Conservation (phyloP, 2,113 vertebrate species). For the Toxotes jaculatrix region DNA sequence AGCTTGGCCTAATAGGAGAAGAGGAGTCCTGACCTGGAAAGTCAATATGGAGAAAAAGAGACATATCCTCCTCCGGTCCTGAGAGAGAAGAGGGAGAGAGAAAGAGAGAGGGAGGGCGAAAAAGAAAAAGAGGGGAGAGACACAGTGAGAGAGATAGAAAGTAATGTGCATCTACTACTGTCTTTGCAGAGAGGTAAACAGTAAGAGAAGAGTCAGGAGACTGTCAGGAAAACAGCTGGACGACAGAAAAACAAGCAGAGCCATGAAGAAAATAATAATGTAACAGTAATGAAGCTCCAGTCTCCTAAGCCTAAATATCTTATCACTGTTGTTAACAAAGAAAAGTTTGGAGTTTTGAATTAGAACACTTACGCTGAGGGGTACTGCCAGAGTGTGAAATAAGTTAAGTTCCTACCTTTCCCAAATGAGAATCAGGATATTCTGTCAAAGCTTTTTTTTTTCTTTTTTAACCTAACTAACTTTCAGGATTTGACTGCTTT, state of each 20-base stretch:
- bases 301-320: conserved; percentile 58
- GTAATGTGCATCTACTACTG: conserved; percentile 25
- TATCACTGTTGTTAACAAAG: conserved; percentile 59
- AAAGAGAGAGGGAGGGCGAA: conserved; percentile 38
- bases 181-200: conserved; percentile 35
- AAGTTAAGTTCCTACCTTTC: conserved; percentile 68
- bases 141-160: conserved; percentile 27
- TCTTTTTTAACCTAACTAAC: conserved; percentile 64
- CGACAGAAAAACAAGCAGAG: conserved; percentile 40
- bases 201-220: conserved; percentile 28
- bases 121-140: conserved; percentile 43
- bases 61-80: conserved; percentile 73
- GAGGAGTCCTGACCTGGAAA: conserved; percentile 83
- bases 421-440: conserved; percentile 74
- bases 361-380: conserved; percentile 60
- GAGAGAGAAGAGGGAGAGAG: conserved; percentile 59
- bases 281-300: conserved; percentile 51
- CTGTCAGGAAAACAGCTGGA: conserved; percentile 48
- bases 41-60: conserved; percentile 84
- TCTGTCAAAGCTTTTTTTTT: conserved; percentile 70
- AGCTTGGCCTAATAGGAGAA: conserved; percentile 85
- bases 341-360: conserved; percentile 69
- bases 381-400: conserved; percentile 57
- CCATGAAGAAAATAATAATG: conserved; percentile 52
- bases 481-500: conserved; percentile 74